Base-by-base conservation (phyloP, 1,140 invertebrate genomes). In the Chironomus tepperi region DNA sequence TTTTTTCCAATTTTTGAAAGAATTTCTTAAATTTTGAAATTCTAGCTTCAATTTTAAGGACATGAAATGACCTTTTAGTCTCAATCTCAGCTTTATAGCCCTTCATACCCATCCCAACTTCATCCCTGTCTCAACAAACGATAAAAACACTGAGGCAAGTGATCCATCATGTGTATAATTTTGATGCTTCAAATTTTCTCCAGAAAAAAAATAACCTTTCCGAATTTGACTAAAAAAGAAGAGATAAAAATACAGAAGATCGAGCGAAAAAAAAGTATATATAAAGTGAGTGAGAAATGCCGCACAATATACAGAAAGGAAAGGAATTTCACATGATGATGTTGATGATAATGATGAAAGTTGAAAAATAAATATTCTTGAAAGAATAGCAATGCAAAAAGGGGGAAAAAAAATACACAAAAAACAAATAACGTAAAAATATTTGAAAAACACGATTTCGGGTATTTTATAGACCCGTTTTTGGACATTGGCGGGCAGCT, bases 311-410 rank as follows among this genome's bases (percentile, higher is more conserved):
- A 34, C 47, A 57, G n/a, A 57, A 47, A 70, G 18, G 65, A 70
- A 70, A 70, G 24, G 65, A 70, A 70, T 70, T 70, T 70, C 65
- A 70, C 65, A 57, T 57, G 47, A 57, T 57, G 47, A 47, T 47
- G 43, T 10, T 34, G 43, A 47, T n/a, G 47, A 57, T 57, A n/a
- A 47, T 9, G 15, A 47, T 47, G 64, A 67, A 67, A 7, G 64
- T 67, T 19, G 7, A 70, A 18, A 70, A 70, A 18, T 19, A 18
- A 18, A 70, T 70, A 18, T 70, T 70, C 18, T 70, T 21, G 19
- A 16, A 70, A 18, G 16, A 70, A 19, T 15, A 2, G 24, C 24
- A 34, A 2, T 34, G 24, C 24, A 34, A 34, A 34, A 70, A 21
- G 65, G 16, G 18, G 19, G 2, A n/a, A 18, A 19, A 19, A n/a